Evolutionary conservation across 2,888 invertebrate genomes (phyloP).

Genomic region (Gasteruption jaculator): DNA sequence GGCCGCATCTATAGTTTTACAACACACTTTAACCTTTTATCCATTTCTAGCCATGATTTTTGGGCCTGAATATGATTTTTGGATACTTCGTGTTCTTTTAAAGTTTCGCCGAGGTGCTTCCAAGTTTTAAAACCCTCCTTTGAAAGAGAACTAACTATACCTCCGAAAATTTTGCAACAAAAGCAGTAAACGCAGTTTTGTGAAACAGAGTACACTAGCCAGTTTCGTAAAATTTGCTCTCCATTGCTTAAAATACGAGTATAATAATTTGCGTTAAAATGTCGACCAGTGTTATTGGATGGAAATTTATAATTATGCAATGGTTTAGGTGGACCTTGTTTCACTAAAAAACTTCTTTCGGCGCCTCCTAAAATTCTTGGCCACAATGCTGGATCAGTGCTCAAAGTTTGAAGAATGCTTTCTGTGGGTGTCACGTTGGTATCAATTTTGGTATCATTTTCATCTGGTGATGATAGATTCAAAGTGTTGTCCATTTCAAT

Average conservation of each 20-base stretch:
- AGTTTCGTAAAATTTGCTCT: conserved; percentile 14
- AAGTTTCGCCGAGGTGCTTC: conserved; percentile 7
- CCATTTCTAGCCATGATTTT: conserved; percentile 7
- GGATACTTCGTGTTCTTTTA: conserved; percentile 19
- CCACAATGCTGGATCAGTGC: conserved; percentile 16
- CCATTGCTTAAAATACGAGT: conserved; percentile 18
- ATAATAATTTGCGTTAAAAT: conserved; percentile 17
- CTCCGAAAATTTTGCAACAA: conserved; percentile 14
- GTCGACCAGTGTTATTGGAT: conserved; percentile 10
- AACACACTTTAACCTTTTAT: conserved; percentile 6
- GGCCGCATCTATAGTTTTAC: conserved; percentile 13
- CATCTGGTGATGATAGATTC: conserved; percentile 5
- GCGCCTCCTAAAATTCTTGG: conserved; percentile 14
- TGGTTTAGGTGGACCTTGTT: conserved; percentile 12
- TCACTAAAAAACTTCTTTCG: conserved; percentile 11
- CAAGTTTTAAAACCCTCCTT: conserved; percentile 10
- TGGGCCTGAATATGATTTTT: conserved; percentile 15
- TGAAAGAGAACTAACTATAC: conserved; percentile 9
- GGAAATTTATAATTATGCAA: conserved; percentile 14
- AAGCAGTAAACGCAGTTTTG: conserved; percentile 17
- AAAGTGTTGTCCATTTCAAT: conserved; percentile 7
- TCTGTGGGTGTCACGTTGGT: conserved; percentile 7
- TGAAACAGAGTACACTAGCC: conserved; percentile 16
- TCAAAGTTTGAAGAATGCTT: conserved; percentile 11
- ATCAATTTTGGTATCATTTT: conserved; percentile 9